Percentiles rank a stretch among this genome's conserved stretches.
phyloP scores from a whole-genome alignment of 2,888 invertebrate species.

The Spisula subtruncata region DNA sequence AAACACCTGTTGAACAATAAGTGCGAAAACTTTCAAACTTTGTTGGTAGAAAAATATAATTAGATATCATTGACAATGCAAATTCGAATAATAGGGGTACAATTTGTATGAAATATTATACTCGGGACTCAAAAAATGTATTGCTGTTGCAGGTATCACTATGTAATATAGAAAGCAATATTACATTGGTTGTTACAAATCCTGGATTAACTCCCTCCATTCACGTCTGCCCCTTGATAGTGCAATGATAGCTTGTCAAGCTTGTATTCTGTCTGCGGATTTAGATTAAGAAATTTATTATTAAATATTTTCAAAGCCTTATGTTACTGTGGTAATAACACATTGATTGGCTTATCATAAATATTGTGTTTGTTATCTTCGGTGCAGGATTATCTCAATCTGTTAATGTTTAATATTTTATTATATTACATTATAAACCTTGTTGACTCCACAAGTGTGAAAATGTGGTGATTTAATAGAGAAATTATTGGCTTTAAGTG shows the following conservation, averaged over 20 bases:
- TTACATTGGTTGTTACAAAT: background rate
- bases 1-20: no score
- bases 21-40: no score
- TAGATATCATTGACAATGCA: no score
- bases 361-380: background rate
- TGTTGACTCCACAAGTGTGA: background rate
- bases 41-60: no score
- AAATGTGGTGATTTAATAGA: background rate
- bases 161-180: no score
- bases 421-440: background rate
- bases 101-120: no score
- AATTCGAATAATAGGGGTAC: no score
- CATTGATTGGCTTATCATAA: background rate
- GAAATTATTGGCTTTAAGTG: background rate
- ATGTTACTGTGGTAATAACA: background rate
- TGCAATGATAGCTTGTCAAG: background rate
- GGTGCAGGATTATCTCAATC: background rate
- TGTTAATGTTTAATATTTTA: background rate
- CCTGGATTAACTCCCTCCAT: background rate
- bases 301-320: conserved; percentile 16
- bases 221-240: background rate
- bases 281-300: background rate
- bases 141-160: no score
- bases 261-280: background rate
- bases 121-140: no score